Evolutionary conservation across 2,797 vertebrate genomes (phyloP), one percentile per base, ranked within the genome.

Genomic region (Thaleichthys pacificus): DNA sequence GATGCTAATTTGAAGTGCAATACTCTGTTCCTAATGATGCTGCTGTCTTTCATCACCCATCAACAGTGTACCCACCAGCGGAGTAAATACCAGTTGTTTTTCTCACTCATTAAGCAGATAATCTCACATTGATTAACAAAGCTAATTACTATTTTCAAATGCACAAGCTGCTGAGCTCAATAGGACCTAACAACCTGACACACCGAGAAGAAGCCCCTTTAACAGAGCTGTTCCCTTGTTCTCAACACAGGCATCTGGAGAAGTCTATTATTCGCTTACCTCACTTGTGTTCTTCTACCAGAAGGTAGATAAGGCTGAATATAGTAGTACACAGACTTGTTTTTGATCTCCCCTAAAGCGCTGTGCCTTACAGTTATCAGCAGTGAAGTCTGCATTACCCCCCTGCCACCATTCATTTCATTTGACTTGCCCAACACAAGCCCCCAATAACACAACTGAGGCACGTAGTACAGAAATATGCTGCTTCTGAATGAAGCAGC

Each of bases 121-220:
- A 69, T 74, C 66, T 32, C 49, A 69, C 32, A 56, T 51, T 49
- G 73, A 69, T 74, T 69, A 74, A 69, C 73, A 58, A 69, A 56
- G 28, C 66, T 67, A 35, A 74, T 74, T 56, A 22, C 67, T 63
- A 35, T 21, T 56, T 68, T 68, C 49, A 49, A 68, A n/a, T 30
- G 3, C 24, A 26, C 65, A 56, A 68, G 66, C 49, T 32, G 47
- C 66, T 56, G 47, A 68, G 21, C 64, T 24, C 38, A 47, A 66
- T 66, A 66, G 24, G 66, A 30, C 30, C 66, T 68, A 68, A 19
- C 49, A 19, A 68, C 15, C 49, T 32, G 49, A 51, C 49, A 12
- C 11, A 19, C 26, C 28, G 24, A 56, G 66, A 15, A 30, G 49
- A 51, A 66, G 19, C 8, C 12, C 15, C 51, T 66, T 66, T 19